Percentiles rank a stretch among this genome's conserved stretches.
These are phyloP conservation scores for Poecilia latipinna DNA, from an alignment of 2,113 vertebrate genomes.

Conservation along the genomic window DNA sequence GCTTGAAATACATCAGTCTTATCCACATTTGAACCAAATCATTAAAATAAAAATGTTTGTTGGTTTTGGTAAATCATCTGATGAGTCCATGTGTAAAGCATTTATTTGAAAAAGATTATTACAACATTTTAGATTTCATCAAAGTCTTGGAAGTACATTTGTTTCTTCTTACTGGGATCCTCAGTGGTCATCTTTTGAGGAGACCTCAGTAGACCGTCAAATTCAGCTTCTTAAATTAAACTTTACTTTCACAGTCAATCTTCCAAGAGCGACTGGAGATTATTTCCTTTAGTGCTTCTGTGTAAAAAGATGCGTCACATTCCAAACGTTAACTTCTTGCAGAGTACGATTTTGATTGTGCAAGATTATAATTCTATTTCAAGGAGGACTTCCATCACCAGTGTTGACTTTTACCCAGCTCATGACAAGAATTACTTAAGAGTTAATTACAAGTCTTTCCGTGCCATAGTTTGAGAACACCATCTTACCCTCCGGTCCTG, in stretches of 20 bases:
- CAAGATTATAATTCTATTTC: neutral
- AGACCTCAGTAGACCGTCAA: neutral
- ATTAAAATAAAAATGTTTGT: too few relatives aligned
- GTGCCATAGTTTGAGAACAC: neutral
- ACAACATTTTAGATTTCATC: neutral
- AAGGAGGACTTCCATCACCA: neutral
- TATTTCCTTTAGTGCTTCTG: constrained; percentile 20
- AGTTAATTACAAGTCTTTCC: too few relatives aligned
- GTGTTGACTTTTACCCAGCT: neutral
- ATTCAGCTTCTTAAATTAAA: neutral
- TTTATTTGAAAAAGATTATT: constrained; percentile 5
- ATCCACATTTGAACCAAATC: too few relatives aligned
- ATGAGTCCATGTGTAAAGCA: neutral
- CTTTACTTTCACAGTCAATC: constrained; percentile 18
- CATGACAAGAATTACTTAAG: too few relatives aligned
- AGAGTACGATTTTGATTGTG: neutral
- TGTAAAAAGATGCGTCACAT: neutral
- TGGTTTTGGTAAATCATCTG: too few relatives aligned
- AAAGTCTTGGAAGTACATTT: constrained; percentile 30
- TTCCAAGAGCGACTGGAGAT: constrained; percentile 60
- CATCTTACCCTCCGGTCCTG: constrained; percentile 33
- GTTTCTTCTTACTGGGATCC: neutral
- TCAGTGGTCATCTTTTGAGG: neutral
- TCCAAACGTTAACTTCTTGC: fast-evolving
- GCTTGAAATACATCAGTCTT: too few relatives aligned